A percentile compares a stretch with the other conserved stretches of the same genome.
These are phyloP conservation scores for Microcebus ravelobensis DNA, from an alignment of 2,113 vertebrate species.

Conservation along the genomic window DNA sequence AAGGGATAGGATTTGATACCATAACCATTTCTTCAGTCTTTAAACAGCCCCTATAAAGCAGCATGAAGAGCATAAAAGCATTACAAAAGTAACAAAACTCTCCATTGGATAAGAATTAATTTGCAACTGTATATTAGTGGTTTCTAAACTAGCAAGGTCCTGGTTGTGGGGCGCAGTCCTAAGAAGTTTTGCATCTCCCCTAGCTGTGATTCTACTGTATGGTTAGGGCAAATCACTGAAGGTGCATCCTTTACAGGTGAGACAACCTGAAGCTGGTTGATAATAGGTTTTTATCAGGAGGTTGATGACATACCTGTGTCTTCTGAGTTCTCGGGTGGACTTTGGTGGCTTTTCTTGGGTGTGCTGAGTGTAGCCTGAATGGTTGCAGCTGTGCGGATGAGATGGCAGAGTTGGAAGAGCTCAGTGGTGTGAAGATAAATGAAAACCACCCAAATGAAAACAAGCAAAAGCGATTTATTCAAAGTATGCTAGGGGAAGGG, in stretches of 20 bases:
- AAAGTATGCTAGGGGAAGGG: background rate
- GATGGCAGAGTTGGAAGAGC: background rate
- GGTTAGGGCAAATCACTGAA: background rate
- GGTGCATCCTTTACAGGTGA: background rate
- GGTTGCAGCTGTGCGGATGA: background rate
- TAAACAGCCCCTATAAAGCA: background rate
- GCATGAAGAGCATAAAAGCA: background rate
- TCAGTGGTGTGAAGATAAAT: background rate
- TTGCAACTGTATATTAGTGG: background rate
- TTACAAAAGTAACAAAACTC: background rate
- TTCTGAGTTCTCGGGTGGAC: background rate
- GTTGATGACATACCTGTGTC: background rate
- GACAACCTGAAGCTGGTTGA: background rate
- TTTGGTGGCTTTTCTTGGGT: background rate
- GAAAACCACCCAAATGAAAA: background rate
- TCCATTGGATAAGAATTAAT: background rate
- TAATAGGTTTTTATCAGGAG: background rate
- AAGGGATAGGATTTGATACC: background rate
- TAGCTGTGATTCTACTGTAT: background rate
- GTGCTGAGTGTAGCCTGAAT: background rate
- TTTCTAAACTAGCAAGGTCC: background rate
- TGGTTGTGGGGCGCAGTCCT: background rate
- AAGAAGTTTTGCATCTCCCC: background rate
- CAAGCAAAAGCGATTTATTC: background rate
- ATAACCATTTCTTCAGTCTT: background rate